Evolutionary conservation across 2,797 vertebrate species (phyloP).

Genomic region (Manis javanica): DNA sequence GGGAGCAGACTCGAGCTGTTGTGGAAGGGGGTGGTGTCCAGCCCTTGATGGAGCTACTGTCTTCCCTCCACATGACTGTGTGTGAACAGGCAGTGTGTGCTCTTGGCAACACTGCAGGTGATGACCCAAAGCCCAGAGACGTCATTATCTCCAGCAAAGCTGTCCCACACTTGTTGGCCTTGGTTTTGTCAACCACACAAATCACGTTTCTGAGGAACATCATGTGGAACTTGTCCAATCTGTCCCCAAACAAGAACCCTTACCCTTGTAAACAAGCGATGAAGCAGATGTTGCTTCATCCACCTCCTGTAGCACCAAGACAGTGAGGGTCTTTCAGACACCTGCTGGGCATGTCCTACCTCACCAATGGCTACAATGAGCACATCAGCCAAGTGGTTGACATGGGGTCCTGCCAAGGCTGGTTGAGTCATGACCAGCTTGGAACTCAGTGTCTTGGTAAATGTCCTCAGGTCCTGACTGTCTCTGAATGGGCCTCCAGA

Average conservation of each 20-base stretch:
- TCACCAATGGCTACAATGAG: slow-evolving; percentile 92
- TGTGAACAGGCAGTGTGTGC: slow-evolving; percentile 95
- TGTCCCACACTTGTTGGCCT: slow-evolving; percentile 90
- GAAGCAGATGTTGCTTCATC: slow-evolving; percentile 90
- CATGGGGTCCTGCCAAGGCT: slow-evolving; percentile 89
- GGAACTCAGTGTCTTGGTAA: slow-evolving; percentile 90
- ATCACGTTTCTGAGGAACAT: slow-evolving; percentile 94
- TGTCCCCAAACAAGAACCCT: slow-evolving; percentile 95
- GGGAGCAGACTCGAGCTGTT: slow-evolving; percentile 91
- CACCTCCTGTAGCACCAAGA: slow-evolving; percentile 91
- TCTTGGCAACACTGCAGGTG: slow-evolving; percentile 88
- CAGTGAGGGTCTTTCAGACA: slow-evolving; percentile 91
- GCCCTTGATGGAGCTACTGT: slow-evolving; percentile 90
- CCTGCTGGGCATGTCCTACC: slow-evolving; percentile 96
- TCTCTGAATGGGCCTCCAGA: background rate
- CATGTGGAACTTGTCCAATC: slow-evolving; percentile 95
- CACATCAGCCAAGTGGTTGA: slow-evolving; percentile 92
- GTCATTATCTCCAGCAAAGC: slow-evolving; percentile 89
- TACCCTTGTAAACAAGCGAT: slow-evolving; percentile 90
- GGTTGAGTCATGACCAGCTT: slow-evolving; percentile 89
- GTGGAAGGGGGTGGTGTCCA: slow-evolving; percentile 93
- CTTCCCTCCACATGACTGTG: slow-evolving; percentile 90
- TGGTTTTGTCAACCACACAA: slow-evolving; percentile 91
- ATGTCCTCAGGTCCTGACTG: rapidly evolving
- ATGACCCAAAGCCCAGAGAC: slow-evolving; percentile 92